A percentile compares a stretch with the other conserved stretches of the same genome.
These are phyloP conservation scores for Ramphastos sulfuratus DNA, from an alignment of 2,113 vertebrate species.

Conservation along the genomic window DNA sequence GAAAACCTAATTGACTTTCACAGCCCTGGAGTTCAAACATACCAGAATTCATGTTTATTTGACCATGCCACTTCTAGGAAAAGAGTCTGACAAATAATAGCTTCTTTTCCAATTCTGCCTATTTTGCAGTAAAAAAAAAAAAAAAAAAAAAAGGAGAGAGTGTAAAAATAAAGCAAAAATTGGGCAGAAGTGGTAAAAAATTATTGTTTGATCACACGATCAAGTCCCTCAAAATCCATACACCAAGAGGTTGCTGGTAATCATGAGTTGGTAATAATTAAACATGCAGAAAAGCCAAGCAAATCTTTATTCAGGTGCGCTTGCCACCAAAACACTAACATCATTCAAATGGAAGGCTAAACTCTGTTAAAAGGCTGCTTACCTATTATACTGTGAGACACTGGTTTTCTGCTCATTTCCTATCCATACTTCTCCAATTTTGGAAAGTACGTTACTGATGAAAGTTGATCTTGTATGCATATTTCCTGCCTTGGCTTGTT, in stretches of 20 bases:
- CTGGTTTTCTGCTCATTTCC: conserved; percentile 71
- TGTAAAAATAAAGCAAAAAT: not conserved
- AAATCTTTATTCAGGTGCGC: not conserved
- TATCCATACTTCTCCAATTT: conserved; percentile 89
- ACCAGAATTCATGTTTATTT: not conserved
- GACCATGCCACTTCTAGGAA: not conserved
- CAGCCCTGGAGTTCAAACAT: not conserved
- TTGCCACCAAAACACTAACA: not conserved
- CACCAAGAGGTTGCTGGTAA: not conserved
- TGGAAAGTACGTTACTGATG: conserved; percentile 87
- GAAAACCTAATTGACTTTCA: not conserved
- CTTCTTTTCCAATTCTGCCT: not conserved
- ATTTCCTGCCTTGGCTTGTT: conserved; percentile 76
- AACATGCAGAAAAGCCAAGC: not conserved
- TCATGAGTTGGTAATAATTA: too few species aligned
- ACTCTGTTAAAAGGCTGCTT: not conserved
- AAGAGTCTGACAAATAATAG: not conserved
- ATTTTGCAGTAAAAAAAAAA: not conserved
- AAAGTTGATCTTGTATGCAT: conserved; percentile 89
- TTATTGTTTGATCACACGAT: not conserved
- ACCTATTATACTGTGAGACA: conserved; percentile 76
- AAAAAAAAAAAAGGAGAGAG: too few species aligned
- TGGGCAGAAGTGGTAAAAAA: not conserved
- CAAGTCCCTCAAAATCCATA: not conserved
- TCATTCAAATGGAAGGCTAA: rapidly evolving